Conservation (phyloP, 2,888 invertebrate species). For the Odontomyia ornata region DNA sequence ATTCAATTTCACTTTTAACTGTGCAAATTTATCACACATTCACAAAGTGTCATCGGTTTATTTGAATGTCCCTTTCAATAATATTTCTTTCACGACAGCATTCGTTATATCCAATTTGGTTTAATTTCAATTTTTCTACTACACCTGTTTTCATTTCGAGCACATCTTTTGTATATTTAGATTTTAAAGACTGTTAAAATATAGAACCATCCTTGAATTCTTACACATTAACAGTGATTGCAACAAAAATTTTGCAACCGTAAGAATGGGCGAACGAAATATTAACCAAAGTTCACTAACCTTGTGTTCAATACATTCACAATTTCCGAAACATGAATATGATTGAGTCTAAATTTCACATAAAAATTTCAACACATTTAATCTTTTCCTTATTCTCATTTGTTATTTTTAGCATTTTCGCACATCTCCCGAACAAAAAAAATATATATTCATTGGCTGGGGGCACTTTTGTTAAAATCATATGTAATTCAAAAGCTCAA, state of each 20-base stretch:
- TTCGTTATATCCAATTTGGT: too few species aligned
- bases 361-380: background rate
- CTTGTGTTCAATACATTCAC: background rate
- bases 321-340: background rate
- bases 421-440: background rate
- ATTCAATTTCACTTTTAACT: too few species aligned
- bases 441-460: background rate
- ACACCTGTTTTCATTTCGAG: too few species aligned
- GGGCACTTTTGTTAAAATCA: too few species aligned
- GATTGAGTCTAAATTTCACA: conserved; percentile 9
- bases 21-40: too few species aligned
- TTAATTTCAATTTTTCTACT: too few species aligned
- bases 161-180: too few species aligned
- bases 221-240: background rate
- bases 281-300: conserved; percentile 31
- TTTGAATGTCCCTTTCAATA: too few species aligned
- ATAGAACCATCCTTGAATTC: too few species aligned
- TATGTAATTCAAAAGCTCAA: background rate
- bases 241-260: background rate
- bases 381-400: conserved; percentile 6
- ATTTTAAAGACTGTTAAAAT: too few species aligned
- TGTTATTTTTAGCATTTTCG: conserved; percentile 25
- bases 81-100: too few species aligned
- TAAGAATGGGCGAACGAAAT: background rate
- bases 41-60: too few species aligned